These are phyloP conservation scores for Camptogramma bilineatum DNA, from an alignment of 2,888 invertebrate genomes.

Conservation along the genomic window DNA sequence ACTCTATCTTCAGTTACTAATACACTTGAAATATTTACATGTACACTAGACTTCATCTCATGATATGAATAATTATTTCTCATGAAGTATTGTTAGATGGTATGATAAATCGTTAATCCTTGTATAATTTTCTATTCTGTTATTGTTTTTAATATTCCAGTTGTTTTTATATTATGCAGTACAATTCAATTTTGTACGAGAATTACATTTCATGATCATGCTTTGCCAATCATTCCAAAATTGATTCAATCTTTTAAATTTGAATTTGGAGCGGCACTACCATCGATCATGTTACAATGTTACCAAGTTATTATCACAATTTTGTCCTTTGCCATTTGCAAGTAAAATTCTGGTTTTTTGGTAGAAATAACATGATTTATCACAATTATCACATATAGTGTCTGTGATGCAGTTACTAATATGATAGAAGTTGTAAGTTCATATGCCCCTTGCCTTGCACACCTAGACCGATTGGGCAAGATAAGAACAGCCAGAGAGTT, in stretches of 20 bases:
- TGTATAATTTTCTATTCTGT: constrained; percentile 74
- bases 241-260: constrained; percentile 33
- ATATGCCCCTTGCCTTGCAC: constrained; percentile 10
- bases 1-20: constrained; percentile 44
- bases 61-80: constrained; percentile 56
- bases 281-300: constrained; percentile 3
- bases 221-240: constrained; percentile 63
- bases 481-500: constrained; percentile 2
- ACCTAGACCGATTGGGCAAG: not conserved
- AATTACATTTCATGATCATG: constrained; percentile 16
- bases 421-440: constrained; percentile 54
- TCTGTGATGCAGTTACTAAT: constrained; percentile 57
- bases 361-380: constrained; percentile 46
- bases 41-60: constrained; percentile 25
- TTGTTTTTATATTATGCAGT: constrained; percentile 51
- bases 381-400: constrained; percentile 51
- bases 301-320: constrained; percentile 25
- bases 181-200: constrained; percentile 11
- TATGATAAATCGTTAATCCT: constrained; percentile 73
- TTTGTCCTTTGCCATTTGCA: constrained; percentile 47
- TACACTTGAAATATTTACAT: constrained; percentile 41
- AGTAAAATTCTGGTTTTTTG: constrained; percentile 43
- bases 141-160: constrained; percentile 68
- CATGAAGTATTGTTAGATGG: constrained; percentile 72
- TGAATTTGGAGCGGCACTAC: not conserved